phyloP scores from a whole-genome alignment of 2,797 vertebrate genomes.

The Crocodylus rhombifer region DNA sequence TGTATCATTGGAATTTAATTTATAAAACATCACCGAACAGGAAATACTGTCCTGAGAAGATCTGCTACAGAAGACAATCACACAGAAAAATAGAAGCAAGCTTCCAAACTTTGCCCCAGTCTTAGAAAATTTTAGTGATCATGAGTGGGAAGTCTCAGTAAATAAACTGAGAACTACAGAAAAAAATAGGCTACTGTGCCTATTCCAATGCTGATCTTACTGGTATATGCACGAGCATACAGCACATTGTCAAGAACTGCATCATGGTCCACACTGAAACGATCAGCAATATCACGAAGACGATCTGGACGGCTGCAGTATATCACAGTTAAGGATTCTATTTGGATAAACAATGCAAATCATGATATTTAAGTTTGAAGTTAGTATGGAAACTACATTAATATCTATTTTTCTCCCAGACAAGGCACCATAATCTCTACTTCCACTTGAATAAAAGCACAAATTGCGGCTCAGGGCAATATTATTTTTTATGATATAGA shows the following conservation, averaged over 20 bases:
- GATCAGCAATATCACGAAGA: conserved; percentile 93
- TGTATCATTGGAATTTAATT: not conserved
- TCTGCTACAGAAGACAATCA: not conserved
- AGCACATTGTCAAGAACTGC: conserved; percentile 97
- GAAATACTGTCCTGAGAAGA: not conserved
- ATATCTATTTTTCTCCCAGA: conserved; percentile 22
- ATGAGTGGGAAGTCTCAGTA: not conserved
- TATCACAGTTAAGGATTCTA: conserved; percentile 77
- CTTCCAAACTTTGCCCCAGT: not conserved
- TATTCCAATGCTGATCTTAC: conserved; percentile 79
- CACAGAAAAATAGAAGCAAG: not conserved
- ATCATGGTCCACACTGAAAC: conserved; percentile 94
- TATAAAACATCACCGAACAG: not conserved
- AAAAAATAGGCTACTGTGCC: accelerated
- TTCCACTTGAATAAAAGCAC: too few species aligned
- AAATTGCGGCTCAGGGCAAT: too few species aligned
- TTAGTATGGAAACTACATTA: not conserved
- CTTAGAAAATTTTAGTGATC: not conserved
- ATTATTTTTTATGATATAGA: not conserved
- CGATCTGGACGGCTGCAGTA: conserved; percentile 92
- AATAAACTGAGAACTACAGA: not conserved
- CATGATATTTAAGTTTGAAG: conserved; percentile 8
- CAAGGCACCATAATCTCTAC: not conserved
- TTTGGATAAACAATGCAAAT: conserved; percentile 9
- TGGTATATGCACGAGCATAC: conserved; percentile 96